Evolutionary conservation across 1,140 invertebrate species (phyloP).

Genomic region (Anadara kagoshimensis): DNA sequence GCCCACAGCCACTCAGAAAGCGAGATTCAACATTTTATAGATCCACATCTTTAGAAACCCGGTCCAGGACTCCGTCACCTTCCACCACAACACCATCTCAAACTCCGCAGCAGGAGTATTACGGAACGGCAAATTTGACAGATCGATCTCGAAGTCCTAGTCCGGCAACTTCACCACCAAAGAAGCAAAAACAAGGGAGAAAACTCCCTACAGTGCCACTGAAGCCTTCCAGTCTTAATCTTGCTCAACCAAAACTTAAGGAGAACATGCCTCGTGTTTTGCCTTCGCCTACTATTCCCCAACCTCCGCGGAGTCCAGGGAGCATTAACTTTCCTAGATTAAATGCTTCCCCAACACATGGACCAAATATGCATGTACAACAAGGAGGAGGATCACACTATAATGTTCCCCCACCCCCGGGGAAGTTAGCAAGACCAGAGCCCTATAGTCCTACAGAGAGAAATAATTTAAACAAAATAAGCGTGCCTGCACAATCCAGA

Average conservation of each 20-base stretch:
- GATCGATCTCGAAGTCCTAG: conserved; percentile 75
- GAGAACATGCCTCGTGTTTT: conserved; percentile 62
- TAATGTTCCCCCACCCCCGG: conserved; percentile 45
- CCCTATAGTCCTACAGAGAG: conserved; percentile 70
- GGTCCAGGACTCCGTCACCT: conserved; percentile 86
- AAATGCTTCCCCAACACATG: conserved; percentile 60
- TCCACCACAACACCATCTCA: conserved; percentile 84
- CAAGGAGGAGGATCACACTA: conserved; percentile 39
- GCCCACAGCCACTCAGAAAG: conserved; percentile 50
- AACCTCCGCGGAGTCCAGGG: conserved; percentile 57
- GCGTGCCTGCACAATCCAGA: conserved; percentile 41
- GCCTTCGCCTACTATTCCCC: conserved; percentile 63
- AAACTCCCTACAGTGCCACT: conserved; percentile 59
- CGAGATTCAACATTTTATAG: conserved; percentile 57
- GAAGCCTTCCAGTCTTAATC: conserved; percentile 67
- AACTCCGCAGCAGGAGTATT: conserved; percentile 78
- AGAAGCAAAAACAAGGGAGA: conserved; percentile 76
- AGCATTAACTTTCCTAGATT: conserved; percentile 64
- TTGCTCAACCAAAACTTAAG: conserved; percentile 66
- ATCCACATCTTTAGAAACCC: conserved; percentile 72
- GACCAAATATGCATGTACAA: conserved; percentile 53
- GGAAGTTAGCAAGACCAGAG: conserved; percentile 64
- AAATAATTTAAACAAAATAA: conserved; percentile 66
- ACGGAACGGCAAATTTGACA: conserved; percentile 75
- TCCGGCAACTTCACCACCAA: conserved; percentile 90